Evolutionary conservation across 2,113 vertebrate species (phyloP).

Genomic region (Colossoma macropomum): DNA sequence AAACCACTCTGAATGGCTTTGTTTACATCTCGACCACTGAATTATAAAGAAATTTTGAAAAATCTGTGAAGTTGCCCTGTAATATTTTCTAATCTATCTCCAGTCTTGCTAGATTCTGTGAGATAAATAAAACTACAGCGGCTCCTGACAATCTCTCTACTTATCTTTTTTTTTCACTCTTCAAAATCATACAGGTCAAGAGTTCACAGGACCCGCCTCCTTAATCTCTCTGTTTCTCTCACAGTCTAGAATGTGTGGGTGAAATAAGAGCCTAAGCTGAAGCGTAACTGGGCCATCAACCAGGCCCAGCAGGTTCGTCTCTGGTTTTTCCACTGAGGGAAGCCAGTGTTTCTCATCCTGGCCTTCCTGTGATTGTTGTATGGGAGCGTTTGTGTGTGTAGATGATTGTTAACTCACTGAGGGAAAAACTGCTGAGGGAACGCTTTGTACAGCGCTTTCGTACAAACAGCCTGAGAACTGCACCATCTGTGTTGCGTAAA

Average conservation of each 20-base stretch:
- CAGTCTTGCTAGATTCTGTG: too few relatives aligned
- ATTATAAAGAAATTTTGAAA: too few relatives aligned
- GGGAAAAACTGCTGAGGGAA: background rate
- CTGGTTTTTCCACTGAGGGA: conserved; percentile 6
- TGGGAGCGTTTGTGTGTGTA: background rate
- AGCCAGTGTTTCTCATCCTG: conserved; percentile 21
- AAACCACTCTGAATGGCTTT: too few relatives aligned
- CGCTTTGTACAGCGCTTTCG: background rate
- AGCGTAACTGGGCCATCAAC: background rate
- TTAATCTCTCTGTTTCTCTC: too few relatives aligned
- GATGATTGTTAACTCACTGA: background rate
- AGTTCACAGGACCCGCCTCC: background rate
- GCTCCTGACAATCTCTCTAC: too few relatives aligned
- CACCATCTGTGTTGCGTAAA: background rate
- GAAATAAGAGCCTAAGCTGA: background rate
- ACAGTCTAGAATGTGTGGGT: too few relatives aligned
- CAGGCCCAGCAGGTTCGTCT: background rate
- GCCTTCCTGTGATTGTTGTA: conserved; percentile 41
- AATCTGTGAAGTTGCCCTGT: too few relatives aligned
- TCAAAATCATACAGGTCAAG: too few relatives aligned
- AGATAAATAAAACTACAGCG: too few relatives aligned
- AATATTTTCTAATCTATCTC: too few relatives aligned
- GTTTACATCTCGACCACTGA: too few relatives aligned
- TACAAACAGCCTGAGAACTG: background rate
- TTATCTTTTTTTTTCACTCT: too few relatives aligned